Percentiles rank a stretch among this genome's conserved stretches.
Evolutionary conservation across 2,113 vertebrate species (phyloP).

Genomic region (Brachirus orientalis): DNA sequence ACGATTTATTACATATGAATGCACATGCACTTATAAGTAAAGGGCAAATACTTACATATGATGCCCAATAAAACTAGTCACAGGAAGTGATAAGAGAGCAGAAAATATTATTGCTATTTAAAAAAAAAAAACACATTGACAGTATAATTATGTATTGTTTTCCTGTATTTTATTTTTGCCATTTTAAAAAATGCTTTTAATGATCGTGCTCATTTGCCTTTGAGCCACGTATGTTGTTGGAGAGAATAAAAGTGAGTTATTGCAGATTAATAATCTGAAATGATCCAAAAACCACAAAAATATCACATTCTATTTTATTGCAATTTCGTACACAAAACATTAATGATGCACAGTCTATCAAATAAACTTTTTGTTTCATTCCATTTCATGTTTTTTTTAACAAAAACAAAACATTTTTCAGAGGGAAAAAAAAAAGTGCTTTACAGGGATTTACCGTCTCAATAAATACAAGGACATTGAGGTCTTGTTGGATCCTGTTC

Average conservation of each 20-base stretch:
- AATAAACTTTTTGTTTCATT: slow-evolving; percentile 73
- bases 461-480: slow-evolving; percentile 95
- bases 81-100: too few species aligned
- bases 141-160: slow-evolving; percentile 9
- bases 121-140: not conserved
- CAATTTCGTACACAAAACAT: slow-evolving; percentile 96
- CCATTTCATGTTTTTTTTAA: slow-evolving; percentile 80
- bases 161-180: slow-evolving; percentile 17
- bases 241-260: slow-evolving; percentile 4
- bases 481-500: slow-evolving; percentile 87
- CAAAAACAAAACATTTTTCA: slow-evolving; percentile 90
- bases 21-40: too few species aligned
- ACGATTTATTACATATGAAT: too few species aligned
- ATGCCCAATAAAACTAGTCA: too few species aligned
- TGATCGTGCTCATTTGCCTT: not conserved
- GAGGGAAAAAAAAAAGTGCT: slow-evolving; percentile 91
- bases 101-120: too few species aligned
- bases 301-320: slow-evolving; percentile 80
- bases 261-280: slow-evolving; percentile 26
- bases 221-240: not conserved
- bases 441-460: slow-evolving; percentile 92
- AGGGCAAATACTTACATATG: too few species aligned
- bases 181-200: slow-evolving; percentile 17
- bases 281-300: slow-evolving; percentile 48
- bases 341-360: slow-evolving; percentile 93